Percentiles rank a stretch among this genome's conserved stretches.
Conservation (phyloP, 1,140 invertebrate species). For the Bombus terrestris region DNA sequence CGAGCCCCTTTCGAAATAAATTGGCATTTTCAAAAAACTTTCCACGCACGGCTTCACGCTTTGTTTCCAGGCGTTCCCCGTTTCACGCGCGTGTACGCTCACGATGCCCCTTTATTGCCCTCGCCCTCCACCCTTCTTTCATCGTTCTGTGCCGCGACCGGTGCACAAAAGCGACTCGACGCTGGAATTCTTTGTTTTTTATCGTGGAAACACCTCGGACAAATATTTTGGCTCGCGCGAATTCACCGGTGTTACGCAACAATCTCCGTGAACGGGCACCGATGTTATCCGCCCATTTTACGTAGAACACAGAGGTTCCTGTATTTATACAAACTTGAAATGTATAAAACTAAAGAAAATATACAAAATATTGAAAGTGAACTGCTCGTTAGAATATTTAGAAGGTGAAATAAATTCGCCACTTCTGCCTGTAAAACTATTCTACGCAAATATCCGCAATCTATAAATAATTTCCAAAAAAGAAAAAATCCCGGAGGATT, state of each 20-base stretch:
- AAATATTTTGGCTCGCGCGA: conserved; percentile 63
- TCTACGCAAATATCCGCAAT: too few relatives aligned
- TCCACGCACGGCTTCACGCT: conserved; percentile 64
- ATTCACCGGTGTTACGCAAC: conserved; percentile 42
- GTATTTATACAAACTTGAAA: too few relatives aligned
- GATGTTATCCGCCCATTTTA: background rate
- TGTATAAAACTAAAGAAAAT: too few relatives aligned
- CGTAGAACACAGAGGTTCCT: background rate
- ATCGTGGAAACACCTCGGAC: conserved; percentile 40
- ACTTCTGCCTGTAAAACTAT: too few relatives aligned
- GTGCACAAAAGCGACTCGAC: conserved; percentile 49
- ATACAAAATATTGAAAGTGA: too few relatives aligned
- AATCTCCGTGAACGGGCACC: conserved; percentile 4
- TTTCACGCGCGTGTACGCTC: conserved; percentile 42
- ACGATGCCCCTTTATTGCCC: conserved; percentile 56
- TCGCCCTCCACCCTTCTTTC: conserved; percentile 38
- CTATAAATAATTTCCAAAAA: too few relatives aligned
- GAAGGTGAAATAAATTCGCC: too few relatives aligned
- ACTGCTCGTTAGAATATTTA: too few relatives aligned
- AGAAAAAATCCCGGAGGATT: background rate
- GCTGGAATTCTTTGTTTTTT: conserved; percentile 47
- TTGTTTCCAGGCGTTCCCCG: conserved; percentile 67
- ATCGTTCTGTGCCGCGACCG: conserved; percentile 7
- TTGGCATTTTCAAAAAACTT: conserved; percentile 74
- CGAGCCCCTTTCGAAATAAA: conserved; percentile 64